Evolutionary conservation across 2,113 vertebrate genomes (phyloP).

Genomic region (Scolopax mira): DNA sequence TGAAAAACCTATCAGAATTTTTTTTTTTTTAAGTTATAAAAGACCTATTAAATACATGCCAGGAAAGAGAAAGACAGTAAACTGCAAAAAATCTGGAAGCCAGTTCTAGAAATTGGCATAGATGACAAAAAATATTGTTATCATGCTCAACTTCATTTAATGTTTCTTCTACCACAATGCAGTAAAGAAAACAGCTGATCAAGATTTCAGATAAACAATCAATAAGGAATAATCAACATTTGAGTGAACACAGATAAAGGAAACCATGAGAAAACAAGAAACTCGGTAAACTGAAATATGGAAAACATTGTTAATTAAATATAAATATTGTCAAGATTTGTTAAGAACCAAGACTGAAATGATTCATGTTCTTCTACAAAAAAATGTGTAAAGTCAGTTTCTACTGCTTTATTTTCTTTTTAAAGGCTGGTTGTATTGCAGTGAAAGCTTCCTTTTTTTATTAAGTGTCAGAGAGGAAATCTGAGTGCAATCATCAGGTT

Average conservation of each 20-base stretch:
- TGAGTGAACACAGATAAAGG: neutral
- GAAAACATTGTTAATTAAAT: constrained; percentile 24
- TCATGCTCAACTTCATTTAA: neutral
- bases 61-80: neutral
- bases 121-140: neutral
- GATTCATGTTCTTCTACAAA: neutral
- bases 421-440: neutral
- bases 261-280: neutral
- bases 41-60: neutral
- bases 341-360: constrained; percentile 4
- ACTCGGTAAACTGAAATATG: neutral
- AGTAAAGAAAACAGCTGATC: neutral
- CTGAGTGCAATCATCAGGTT: neutral
- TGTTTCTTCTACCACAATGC: neutral
- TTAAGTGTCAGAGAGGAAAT: neutral
- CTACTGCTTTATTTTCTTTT: neutral
- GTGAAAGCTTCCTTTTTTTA: neutral
- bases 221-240: neutral
- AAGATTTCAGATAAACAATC: neutral
- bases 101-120: neutral
- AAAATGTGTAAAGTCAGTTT: neutral
- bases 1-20: neutral
- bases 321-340: constrained; percentile 1
- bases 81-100: constrained; percentile 15
- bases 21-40: neutral